Base-by-base conservation (phyloP, 2,888 invertebrate species). In the Myathropa florea region DNA sequence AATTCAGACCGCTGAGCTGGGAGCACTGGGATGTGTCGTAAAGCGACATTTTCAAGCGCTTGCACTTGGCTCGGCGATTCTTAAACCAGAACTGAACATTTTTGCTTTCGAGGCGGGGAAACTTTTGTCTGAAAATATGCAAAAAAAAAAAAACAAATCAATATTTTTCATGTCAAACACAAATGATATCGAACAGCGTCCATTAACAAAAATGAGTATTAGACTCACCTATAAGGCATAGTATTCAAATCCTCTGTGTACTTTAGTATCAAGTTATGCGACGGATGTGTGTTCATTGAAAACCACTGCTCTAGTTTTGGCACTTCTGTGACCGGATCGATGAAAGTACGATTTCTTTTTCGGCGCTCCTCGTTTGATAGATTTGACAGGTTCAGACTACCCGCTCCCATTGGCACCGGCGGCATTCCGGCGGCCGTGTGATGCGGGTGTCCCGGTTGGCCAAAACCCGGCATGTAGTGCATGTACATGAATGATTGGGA, bases 41-140 rank as follows among this genome's bases (percentile, higher is more conserved):
- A 59, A 97, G 93, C 0, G 97, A 96, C 97, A 97, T 97, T 93
- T 98, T 97, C 91, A 99, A 94, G 83, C 99, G 95, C 94, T 99
- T 99, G 93, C 98, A 98, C 93, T 99, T 99, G 89, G 99, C 99
- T 79, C 99, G 95, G 59, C 99, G 96, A 92, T 99, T 99, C 93
- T 99, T 99, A 93, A 99, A 99, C 99, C 99, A 99, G 93, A 99
- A 98, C 93, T 99, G 99, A 89, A 99, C 99, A 92, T 99, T 99
- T 94, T 99, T 99, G 59, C 99, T 98, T 92, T 99, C 99, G 88
- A 99, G 94, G n/a, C 98, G 96, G 0, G 99, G 99, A 93, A 99
- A 99, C 93, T 99, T 99, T 93, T 98, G 98, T 91, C 99, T 94
- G 88, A n/a, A 89, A 89, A 59, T 2, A 72, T 55, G 84, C 23